Conservation (phyloP, 2,797 vertebrate species). For the Lycodopsis pacificus region DNA sequence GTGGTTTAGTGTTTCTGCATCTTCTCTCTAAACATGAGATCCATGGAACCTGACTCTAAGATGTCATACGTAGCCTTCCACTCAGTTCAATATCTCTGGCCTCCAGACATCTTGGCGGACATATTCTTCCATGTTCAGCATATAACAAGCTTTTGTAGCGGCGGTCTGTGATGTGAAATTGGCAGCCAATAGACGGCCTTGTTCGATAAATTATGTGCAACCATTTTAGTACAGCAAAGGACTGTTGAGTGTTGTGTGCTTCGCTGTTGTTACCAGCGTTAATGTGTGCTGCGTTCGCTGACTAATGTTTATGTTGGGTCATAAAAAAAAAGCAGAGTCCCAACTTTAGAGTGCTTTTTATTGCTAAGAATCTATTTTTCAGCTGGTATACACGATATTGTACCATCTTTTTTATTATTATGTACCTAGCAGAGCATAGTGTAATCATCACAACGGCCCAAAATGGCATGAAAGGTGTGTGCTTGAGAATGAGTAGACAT, state of each 20-base stretch:
- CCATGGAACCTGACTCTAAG: slow-evolving; percentile 36
- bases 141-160: slow-evolving; percentile 29
- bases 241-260: slow-evolving; percentile 21
- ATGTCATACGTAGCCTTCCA: slow-evolving; percentile 41
- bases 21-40: slow-evolving; percentile 39
- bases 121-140: slow-evolving; percentile 22
- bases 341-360: slow-evolving; percentile 56
- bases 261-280: slow-evolving; percentile 32
- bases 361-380: slow-evolving; percentile 51
- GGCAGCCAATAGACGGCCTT: slow-evolving; percentile 21
- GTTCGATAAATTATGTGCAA: slow-evolving; percentile 56
- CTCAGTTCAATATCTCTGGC: slow-evolving; percentile 41
- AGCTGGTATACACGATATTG: slow-evolving; percentile 28
- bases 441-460: slow-evolving; percentile 14
- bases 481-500: slow-evolving; percentile 41
- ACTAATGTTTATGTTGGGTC: slow-evolving; percentile 43
- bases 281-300: slow-evolving; percentile 39
- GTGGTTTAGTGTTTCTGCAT: slow-evolving; percentile 37
- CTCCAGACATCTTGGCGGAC: slow-evolving; percentile 42
- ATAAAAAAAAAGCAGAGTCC: slow-evolving; percentile 51
- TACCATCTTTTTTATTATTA: slow-evolving; percentile 42
- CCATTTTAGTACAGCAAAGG: slow-evolving; percentile 33
- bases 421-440: slow-evolving; percentile 29
- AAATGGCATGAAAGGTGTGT: slow-evolving; percentile 36
- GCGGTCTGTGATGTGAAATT: slow-evolving; percentile 33